Evolutionary conservation across 2,113 vertebrate species (phyloP), one percentile per base, ranked within the genome.

Genomic region (Oryzias melastigma): DNA sequence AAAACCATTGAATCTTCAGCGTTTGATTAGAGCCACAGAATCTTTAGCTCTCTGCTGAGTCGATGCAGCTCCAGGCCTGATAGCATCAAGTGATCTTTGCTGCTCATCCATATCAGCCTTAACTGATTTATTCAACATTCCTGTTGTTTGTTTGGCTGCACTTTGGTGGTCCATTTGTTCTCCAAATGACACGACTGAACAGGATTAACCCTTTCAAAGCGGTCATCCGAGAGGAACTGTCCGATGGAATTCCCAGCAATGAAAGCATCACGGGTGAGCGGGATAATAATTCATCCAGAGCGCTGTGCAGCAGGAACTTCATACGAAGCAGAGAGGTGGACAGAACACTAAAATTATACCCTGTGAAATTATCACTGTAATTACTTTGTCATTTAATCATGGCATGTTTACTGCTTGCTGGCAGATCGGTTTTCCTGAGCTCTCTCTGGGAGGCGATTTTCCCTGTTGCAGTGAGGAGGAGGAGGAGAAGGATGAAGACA

Each of bases 121-220:
- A 52, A 43, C 22, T 79, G 64, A 81, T 81, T 76, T 56, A 81
- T 80, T 73, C 66, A 43, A 61, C 62, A 48, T 65, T 49, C 16
- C 52, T 66, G 70, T 77, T 75, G 72, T 64, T 57, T 50, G 59
- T 78, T 72, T 67, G 56, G 49, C 45, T 29, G 51, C 1, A 43
- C 53, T 71, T 50, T 17, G 44, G 69, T 71, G 52, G 54, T 29
- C 52, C 70, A 83, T 87, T 84, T 46, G 71, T 87, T 76, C 75
- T 73, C 50, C 40, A 50, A 47, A 72, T 58, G 55, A n/a, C 62
- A 64, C 27, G 25, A 67, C 62, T 70, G 35, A 35, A 12, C 56
- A 40, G 25, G n/a, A 55, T 44, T 27, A 19, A 19, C 7, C n/a
- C 46, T 18, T 18, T 46, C 16, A 7, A 46, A 47, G n/a, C 16